Percentiles rank a stretch among this genome's conserved stretches.
phyloP scores from a whole-genome alignment of 2,113 vertebrate species.

The Nasalis larvatus region DNA sequence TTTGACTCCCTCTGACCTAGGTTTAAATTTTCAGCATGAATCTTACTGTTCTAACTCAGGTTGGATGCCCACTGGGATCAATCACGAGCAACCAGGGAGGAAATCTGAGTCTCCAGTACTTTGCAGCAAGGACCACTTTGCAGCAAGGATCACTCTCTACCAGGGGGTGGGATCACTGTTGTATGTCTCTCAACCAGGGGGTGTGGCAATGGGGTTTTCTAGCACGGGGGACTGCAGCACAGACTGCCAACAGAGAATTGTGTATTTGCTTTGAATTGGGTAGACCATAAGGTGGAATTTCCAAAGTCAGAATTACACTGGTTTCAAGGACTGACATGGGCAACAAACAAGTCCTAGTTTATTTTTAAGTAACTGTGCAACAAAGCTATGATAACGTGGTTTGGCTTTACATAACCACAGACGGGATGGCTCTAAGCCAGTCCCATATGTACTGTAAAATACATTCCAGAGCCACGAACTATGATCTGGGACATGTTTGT shows the following conservation, averaged over 20 bases:
- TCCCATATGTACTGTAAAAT: neutral
- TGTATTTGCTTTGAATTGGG: neutral
- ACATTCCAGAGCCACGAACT: neutral
- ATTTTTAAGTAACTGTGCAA: neutral
- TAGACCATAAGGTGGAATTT: neutral
- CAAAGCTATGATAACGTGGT: neutral
- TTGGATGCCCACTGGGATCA: neutral
- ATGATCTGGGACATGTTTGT: neutral
- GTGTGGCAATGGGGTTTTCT: neutral
- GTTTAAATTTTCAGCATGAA: neutral
- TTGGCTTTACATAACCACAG: constrained; percentile 1
- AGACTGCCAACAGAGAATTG: neutral
- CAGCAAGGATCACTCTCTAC: neutral
- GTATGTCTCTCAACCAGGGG: neutral
- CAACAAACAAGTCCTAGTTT: neutral
- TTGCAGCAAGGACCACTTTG: neutral
- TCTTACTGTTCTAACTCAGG: neutral
- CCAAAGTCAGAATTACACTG: neutral
- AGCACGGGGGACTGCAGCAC: neutral
- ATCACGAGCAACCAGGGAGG: neutral
- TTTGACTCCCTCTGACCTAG: neutral
- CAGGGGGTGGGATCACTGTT: neutral
- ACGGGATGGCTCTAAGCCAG: neutral
- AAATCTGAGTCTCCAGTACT: neutral
- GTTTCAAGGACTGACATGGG: neutral